These are phyloP conservation scores for Epinephelus lanceolatus DNA, from an alignment of 2,113 vertebrate genomes.

Conservation along the genomic window DNA sequence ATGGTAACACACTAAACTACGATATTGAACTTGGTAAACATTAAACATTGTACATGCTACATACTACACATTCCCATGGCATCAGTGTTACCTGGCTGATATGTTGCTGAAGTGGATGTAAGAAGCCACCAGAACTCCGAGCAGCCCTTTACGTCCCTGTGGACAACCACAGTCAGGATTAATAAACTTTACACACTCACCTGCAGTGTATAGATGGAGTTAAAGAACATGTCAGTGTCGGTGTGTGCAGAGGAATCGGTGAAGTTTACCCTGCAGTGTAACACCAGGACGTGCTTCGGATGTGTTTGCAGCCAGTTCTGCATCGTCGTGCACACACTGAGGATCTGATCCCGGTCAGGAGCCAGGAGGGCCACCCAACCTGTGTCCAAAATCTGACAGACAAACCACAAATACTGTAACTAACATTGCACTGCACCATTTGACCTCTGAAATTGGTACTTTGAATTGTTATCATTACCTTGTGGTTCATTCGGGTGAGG, in stretches of 20 bases:
- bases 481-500: slow-evolving; percentile 88
- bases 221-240: neutral
- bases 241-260: neutral
- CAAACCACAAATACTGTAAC: neutral
- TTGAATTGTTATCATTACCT: slow-evolving; percentile 81
- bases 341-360: slow-evolving; percentile 90
- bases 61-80: neutral
- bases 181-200: neutral
- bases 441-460: too few relatives aligned
- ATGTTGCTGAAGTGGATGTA: slow-evolving; percentile 92
- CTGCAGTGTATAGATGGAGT: neutral
- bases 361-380: slow-evolving; percentile 92
- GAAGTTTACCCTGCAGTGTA: slow-evolving; percentile 90
- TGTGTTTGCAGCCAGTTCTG: slow-evolving; percentile 91
- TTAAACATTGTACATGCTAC: neutral
- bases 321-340: slow-evolving; percentile 90
- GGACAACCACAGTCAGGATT: slow-evolving; percentile 10
- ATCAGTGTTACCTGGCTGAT: slow-evolving; percentile 89
- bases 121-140: slow-evolving; percentile 91
- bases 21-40: too few relatives aligned
- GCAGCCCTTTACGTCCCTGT: slow-evolving; percentile 91
- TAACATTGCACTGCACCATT: neutral
- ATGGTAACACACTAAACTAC: neutral
- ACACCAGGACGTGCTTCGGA: slow-evolving; percentile 89
- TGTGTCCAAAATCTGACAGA: slow-evolving; percentile 88